phyloP scores from a whole-genome alignment of 2,797 vertebrate species.

The Emys orbicularis region DNA sequence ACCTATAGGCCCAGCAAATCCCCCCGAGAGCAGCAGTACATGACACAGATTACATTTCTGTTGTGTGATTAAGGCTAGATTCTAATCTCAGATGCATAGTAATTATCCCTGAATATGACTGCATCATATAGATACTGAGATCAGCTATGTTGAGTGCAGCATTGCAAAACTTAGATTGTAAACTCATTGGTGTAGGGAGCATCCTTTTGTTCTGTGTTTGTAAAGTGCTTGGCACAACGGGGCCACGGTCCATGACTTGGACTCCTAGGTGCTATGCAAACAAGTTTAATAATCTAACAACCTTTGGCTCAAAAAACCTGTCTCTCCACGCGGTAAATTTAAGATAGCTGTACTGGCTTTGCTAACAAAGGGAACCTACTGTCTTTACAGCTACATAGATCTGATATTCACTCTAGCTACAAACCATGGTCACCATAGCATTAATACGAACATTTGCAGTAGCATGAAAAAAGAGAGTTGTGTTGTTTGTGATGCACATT shows the following conservation, averaged over 20 bases:
- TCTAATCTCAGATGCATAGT: neutral
- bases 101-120: neutral
- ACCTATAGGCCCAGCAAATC: neutral
- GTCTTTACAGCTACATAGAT: neutral
- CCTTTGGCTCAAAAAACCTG: neutral
- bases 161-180: neutral
- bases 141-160: neutral
- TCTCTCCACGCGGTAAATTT: neutral
- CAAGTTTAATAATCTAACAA: neutral
- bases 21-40: neutral
- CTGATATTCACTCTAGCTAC: neutral
- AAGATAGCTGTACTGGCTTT: neutral
- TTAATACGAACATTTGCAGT: neutral
- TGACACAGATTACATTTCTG: neutral
- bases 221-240: too few species aligned
- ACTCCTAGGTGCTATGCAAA: too few species aligned
- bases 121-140: neutral
- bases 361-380: neutral
- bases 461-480: neutral
- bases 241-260: too few species aligned
- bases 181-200: too few species aligned
- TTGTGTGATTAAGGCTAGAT: neutral
- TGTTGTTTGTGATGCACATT: neutral
- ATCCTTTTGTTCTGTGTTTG: too few species aligned
- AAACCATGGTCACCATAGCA: neutral